phyloP scores from a whole-genome alignment of 1,140 invertebrate genomes.

The Aphis craccivora region DNA sequence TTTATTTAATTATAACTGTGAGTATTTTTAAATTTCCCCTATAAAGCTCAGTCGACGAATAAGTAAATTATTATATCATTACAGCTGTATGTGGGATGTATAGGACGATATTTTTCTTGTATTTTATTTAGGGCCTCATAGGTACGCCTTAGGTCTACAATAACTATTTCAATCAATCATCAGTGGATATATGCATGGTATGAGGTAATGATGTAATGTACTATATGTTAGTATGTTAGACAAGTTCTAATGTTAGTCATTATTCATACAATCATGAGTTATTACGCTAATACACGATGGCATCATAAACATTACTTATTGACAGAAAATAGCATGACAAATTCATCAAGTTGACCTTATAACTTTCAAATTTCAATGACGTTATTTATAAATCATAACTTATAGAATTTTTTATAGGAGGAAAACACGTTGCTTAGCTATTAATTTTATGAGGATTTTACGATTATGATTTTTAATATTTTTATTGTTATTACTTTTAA shows the following conservation, averaged over 20 bases:
- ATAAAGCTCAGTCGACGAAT: background rate
- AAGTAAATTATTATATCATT: background rate
- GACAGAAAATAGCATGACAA: background rate
- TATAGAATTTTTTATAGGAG: background rate
- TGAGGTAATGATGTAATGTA: background rate
- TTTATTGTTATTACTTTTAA: no score
- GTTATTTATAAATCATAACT: background rate
- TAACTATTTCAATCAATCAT: background rate
- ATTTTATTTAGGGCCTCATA: background rate
- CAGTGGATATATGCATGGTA: background rate
- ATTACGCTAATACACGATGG: background rate
- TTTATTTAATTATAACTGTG: background rate
- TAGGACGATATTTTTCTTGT: background rate
- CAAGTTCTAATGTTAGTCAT: background rate
- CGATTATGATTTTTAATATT: background rate
- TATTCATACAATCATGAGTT: background rate
- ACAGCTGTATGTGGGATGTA: background rate
- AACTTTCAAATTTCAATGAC: background rate
- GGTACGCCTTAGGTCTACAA: background rate
- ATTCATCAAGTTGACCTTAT: conserved; percentile 9
- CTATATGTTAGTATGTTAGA: background rate
- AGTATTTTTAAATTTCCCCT: background rate
- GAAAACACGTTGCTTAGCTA: background rate
- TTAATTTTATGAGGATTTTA: background rate
- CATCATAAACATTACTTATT: background rate